Percentiles rank a stretch among this genome's conserved stretches.
These are phyloP conservation scores for Rhinoraja longicauda DNA, from an alignment of 2,797 vertebrate species.

Conservation along the genomic window DNA sequence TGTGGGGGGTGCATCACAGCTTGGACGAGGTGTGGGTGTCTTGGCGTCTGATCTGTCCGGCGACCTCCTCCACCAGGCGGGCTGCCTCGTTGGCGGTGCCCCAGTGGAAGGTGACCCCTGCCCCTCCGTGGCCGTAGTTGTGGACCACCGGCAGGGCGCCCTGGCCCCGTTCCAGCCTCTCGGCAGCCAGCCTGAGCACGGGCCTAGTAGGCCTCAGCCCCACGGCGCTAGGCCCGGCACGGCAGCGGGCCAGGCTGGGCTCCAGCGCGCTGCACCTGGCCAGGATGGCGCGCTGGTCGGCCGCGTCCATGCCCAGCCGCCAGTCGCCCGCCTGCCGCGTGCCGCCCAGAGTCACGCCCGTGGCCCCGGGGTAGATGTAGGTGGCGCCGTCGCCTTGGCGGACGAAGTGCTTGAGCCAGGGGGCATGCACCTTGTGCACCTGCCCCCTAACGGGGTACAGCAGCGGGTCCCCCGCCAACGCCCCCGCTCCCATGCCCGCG, in stretches of 20 bases:
- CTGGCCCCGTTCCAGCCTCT: conserved; percentile 53
- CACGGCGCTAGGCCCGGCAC: conserved; percentile 65
- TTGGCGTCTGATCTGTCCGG: conserved; percentile 45
- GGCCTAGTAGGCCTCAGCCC: conserved; percentile 75
- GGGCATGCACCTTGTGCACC: conserved; percentile 73
- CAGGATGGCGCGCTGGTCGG: conserved; percentile 56
- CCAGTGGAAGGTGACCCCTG: conserved; percentile 74
- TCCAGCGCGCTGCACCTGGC: conserved; percentile 69
- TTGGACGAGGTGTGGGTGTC: conserved; percentile 30
- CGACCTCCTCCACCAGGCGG: conserved; percentile 61
- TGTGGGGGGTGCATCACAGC: conserved; percentile 46
- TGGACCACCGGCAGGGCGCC: conserved; percentile 66
- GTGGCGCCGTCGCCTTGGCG: conserved; percentile 65
- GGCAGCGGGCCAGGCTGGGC: conserved; percentile 63
- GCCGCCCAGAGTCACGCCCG: conserved; percentile 70
- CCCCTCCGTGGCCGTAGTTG: conserved; percentile 81
- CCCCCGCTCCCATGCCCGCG: conserved; percentile 68
- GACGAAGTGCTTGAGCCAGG: conserved; percentile 85
- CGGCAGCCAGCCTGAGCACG: conserved; percentile 65
- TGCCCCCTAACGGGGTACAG: conserved; percentile 76
- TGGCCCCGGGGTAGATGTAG: conserved; percentile 79
- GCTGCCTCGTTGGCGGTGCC: conserved; percentile 72
- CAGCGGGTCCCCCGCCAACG: conserved; percentile 58
- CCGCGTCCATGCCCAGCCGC: conserved; percentile 48
- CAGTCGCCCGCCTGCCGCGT: conserved; percentile 70